Evolutionary conservation across 2,113 vertebrate species (phyloP), one percentile per base, ranked within the genome.

Genomic region (Amazona guildingii): DNA sequence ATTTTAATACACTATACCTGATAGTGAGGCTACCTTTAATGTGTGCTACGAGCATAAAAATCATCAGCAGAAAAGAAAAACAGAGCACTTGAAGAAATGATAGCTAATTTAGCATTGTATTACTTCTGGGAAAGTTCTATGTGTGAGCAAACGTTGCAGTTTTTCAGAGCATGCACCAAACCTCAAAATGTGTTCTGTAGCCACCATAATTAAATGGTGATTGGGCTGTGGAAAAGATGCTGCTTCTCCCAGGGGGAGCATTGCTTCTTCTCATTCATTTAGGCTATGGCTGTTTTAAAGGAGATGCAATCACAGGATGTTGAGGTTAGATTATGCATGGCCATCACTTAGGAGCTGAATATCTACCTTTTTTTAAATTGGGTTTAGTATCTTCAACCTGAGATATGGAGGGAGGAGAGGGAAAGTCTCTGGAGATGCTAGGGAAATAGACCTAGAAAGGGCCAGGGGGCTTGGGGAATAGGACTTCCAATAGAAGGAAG

Each of bases 1-100:
- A 90, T 96, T 96, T 94, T 95, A 94, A 86, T 95, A 73, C 20
- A 20, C 18, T 96, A 9, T 93, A 83, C 61, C 72, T 96, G 66
- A 68, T 80, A 70, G 18, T 64, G 61, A 95, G 59, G 39, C 73
- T 84, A 62, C 78, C 55, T 78, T 88, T 81, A 96, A 72, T 92
- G 41, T 21, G 27, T 24, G 76, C 35, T 72, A 72, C 0, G 2
- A 96, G 83, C 67, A 80, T 94, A 90, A 94, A 96, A 95, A 93
- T 83, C 82, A 78, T 44, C 74, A 69, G 85, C 55, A 76, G 64
- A 69, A 83, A 89, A 92, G 61, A 80, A 91, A 80, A 96, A 86
- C 51, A 83, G 25, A 75, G 33, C 73, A 46, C 75, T 81, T 55
- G 83, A 92, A 95, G 83, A 94, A 91, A 70, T 86, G 44, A 83